Conservation (phyloP, 2,797 vertebrate genomes). For the Etheostoma perlongum region DNA sequence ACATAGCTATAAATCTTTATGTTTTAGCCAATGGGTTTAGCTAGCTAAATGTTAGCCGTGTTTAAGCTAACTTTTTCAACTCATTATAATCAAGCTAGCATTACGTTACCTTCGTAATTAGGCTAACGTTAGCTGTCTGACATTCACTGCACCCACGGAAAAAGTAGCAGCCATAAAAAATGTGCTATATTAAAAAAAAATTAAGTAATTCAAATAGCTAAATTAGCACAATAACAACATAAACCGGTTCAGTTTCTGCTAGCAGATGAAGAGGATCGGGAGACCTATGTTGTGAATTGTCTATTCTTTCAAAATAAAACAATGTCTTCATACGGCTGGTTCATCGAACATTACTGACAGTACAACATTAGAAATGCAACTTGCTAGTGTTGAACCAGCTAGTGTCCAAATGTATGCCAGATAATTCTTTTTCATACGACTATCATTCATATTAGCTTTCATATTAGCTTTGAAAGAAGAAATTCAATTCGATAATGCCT, state of each 20-base stretch:
- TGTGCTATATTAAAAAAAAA: neutral
- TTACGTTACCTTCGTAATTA: slow-evolving; percentile 65
- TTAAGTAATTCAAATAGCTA: neutral
- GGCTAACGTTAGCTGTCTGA: neutral
- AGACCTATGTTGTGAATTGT: neutral
- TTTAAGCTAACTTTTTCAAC: slow-evolving; percentile 19
- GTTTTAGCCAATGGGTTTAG: slow-evolving; percentile 25
- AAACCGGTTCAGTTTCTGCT: slow-evolving; percentile 12
- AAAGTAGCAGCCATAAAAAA: neutral
- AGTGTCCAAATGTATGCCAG: neutral
- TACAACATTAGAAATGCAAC: neutral
- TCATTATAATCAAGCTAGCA: neutral
- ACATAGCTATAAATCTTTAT: neutral
- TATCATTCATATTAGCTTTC: too few relatives aligned
- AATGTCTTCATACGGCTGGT: neutral
- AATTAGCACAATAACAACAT: slow-evolving; percentile 1
- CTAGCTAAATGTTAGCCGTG: slow-evolving; percentile 58
- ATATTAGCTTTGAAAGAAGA: too few relatives aligned
- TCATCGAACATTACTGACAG: neutral
- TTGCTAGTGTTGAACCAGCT: neutral
- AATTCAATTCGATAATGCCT: neutral
- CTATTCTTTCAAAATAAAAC: slow-evolving; percentile 61
- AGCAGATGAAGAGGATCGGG: too few relatives aligned
- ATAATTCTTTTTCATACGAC: neutral
- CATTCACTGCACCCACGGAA: neutral